phyloP scores from a whole-genome alignment of 2,113 vertebrate genomes.

The Arizona elegans region DNA sequence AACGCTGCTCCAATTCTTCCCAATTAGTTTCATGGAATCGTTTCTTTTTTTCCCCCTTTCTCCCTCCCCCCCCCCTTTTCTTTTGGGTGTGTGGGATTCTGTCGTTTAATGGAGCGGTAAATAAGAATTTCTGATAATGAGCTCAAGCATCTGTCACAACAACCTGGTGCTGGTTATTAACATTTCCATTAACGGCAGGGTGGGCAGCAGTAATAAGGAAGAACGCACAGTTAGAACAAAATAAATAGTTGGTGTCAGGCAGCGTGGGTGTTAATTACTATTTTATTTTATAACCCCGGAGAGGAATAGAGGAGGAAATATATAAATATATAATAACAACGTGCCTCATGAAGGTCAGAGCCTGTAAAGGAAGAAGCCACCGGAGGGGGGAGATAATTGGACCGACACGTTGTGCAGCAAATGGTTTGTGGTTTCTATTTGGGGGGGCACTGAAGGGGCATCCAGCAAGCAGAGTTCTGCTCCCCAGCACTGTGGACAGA shows the following conservation, averaged over 20 bases:
- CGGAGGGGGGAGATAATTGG: background rate
- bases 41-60: conserved; percentile 32
- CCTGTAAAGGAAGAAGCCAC: conserved; percentile 37
- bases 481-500: background rate
- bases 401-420: background rate
- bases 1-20: conserved; percentile 76
- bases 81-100: conserved; percentile 71
- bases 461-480: conserved; percentile 10
- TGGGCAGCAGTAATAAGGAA: conserved; percentile 73
- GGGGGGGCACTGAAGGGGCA: conserved; percentile 15
- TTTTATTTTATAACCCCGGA: conserved; percentile 62
- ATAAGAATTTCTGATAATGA: conserved; percentile 88
- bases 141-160: conserved; percentile 81
- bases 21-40: conserved; percentile 81
- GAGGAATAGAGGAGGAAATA: conserved; percentile 20
- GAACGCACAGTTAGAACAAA: conserved; percentile 76
- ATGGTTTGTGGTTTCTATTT: conserved; percentile 20
- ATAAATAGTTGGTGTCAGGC: conserved; percentile 79
- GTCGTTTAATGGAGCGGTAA: conserved; percentile 88
- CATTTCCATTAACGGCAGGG: conserved; percentile 82
- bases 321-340: conserved; percentile 28
- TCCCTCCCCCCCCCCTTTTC: background rate
- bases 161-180: conserved; percentile 83
- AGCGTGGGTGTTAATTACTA: conserved; percentile 77
- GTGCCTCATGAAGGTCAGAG: conserved; percentile 63